Conservation (phyloP, 2,888 invertebrate species). For the Oxystoma pomonae region DNA sequence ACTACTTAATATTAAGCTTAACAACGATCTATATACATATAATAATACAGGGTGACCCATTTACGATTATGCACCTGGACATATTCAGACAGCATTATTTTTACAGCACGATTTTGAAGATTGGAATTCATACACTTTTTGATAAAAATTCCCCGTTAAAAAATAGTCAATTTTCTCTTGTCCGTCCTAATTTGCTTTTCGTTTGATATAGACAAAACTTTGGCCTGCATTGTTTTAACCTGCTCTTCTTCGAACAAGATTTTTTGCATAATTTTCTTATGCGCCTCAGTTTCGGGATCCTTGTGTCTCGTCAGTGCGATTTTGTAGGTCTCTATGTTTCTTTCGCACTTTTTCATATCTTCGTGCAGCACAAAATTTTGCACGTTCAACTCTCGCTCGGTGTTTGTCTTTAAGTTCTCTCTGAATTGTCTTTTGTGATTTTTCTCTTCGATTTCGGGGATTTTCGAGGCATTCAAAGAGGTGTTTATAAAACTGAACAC, state of each 20-base stretch:
- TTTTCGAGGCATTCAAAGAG: slow-evolving; percentile 18
- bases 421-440: slow-evolving; percentile 10
- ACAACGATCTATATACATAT: no score
- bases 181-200: neutral
- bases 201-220: neutral
- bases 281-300: neutral
- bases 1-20: no score
- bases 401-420: slow-evolving; percentile 13
- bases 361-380: slow-evolving; percentile 14
- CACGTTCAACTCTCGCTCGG: slow-evolving; percentile 10
- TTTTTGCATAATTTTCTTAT: neutral
- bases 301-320: neutral
- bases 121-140: no score
- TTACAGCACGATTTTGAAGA: no score
- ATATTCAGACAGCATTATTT: no score
- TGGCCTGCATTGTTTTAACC: neutral
- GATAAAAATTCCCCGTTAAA: no score
- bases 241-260: neutral
- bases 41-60: no score
- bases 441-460: neutral
- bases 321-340: neutral
- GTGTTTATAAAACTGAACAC: slow-evolving; percentile 76
- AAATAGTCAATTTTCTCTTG: neutral
- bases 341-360: slow-evolving; percentile 9
- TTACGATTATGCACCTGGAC: no score